Evolutionary conservation across 1,140 invertebrate species (phyloP).

Genomic region (Hycleus phaleratus): DNA sequence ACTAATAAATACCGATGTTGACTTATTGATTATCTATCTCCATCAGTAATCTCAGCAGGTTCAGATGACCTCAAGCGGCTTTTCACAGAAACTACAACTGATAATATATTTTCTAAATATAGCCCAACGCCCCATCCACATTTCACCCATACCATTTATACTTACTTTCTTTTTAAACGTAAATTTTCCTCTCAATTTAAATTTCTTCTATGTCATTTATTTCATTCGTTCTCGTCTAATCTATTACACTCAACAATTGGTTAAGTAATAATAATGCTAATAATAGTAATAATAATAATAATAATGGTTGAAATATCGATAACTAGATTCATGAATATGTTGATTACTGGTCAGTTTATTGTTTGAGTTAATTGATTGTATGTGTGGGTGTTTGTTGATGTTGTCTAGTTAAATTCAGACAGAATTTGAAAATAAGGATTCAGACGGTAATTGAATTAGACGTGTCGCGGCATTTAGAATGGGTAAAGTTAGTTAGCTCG

Average conservation of each 20-base stretch:
- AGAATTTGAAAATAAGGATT: neutral
- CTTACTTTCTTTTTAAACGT: too few relatives aligned
- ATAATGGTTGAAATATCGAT: neutral
- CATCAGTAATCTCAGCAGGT: conserved; percentile 5
- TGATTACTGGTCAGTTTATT: conserved; percentile 8
- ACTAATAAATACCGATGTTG: conserved; percentile 10
- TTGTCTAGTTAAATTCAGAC: neutral
- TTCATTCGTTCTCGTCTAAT: too few relatives aligned
- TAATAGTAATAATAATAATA: neutral
- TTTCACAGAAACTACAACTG: too few relatives aligned
- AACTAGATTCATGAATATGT: conserved; percentile 11
- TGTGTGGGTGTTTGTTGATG: neutral
- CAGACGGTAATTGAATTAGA: conserved; percentile 5
- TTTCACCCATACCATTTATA: too few relatives aligned
- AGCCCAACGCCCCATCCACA: too few relatives aligned
- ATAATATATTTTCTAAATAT: too few relatives aligned
- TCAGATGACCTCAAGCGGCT: neutral
- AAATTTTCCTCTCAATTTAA: too few relatives aligned
- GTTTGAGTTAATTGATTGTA: conserved; percentile 9
- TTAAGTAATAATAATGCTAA: too few relatives aligned
- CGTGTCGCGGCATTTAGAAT: conserved; percentile 11
- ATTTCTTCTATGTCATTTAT: too few relatives aligned
- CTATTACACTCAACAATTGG: too few relatives aligned
- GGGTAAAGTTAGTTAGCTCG: neutral
- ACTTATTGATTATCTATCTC: conserved; percentile 14